These are phyloP conservation scores for Mus spicilegus DNA, from an alignment of 2,113 vertebrate genomes.

Conservation along the genomic window DNA sequence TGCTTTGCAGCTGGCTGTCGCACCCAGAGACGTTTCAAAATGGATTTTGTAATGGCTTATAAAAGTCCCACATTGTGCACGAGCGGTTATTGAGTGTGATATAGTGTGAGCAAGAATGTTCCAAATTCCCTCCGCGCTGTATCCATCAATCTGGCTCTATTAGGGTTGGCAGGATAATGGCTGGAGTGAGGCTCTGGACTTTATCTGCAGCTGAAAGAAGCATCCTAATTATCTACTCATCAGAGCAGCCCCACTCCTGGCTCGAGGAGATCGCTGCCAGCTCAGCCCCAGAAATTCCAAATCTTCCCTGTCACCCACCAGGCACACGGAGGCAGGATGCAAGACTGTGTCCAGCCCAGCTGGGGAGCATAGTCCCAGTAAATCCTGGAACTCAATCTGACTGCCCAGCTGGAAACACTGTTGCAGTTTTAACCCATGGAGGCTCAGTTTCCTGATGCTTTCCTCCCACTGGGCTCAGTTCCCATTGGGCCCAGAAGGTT, in stretches of 20 bases:
- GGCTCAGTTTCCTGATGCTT: background rate
- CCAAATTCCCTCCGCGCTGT: conserved; percentile 73
- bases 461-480: background rate
- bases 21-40: conserved; percentile 81
- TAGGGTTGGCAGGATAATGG: conserved; percentile 80
- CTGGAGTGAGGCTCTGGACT: conserved; percentile 78
- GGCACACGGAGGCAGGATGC: conserved; percentile 37
- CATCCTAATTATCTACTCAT: conserved; percentile 75
- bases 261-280: conserved; percentile 68
- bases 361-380: background rate
- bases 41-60: conserved; percentile 83
- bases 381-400: conserved; percentile 44
- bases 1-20: conserved; percentile 83
- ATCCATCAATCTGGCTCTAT: conserved; percentile 73
- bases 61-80: conserved; percentile 80
- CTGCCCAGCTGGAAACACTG: background rate
- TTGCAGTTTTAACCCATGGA: background rate
- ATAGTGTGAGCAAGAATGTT: conserved; percentile 79
- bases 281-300: conserved; percentile 74
- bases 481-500: no score
- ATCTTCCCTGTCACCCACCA: conserved; percentile 64
- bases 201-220: conserved; percentile 77
- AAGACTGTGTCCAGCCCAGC: conserved; percentile 54
- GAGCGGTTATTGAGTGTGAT: conserved; percentile 76
- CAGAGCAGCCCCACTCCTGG: conserved; percentile 74